phyloP scores from a whole-genome alignment of 2,113 vertebrate species.

The Sterrhoptilus dennistouni region DNA sequence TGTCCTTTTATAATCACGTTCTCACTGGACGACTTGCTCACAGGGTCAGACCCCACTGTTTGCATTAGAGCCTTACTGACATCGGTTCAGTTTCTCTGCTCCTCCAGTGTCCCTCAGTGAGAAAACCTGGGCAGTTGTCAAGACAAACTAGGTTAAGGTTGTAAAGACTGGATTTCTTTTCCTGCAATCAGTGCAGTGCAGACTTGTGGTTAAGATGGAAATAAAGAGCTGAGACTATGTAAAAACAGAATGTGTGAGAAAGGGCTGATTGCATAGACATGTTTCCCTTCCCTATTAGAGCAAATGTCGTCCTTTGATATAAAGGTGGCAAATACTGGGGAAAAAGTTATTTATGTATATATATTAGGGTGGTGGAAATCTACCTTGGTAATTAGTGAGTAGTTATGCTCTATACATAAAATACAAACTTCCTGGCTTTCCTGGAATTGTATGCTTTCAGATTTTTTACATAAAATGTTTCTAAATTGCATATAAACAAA shows the following conservation, averaged over 20 bases:
- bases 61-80: neutral
- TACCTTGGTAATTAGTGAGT: neutral
- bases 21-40: neutral
- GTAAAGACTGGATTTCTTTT: neutral
- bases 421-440: neutral
- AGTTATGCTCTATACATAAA: neutral
- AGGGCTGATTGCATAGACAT: neutral
- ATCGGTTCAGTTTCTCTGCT: neutral
- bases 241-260: neutral
- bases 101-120: neutral
- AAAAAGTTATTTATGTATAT: neutral
- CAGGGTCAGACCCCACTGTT: neutral
- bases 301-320: neutral
- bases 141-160: neutral
- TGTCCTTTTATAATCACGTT: neutral
- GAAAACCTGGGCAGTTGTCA: neutral
- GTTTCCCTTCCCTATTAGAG: neutral
- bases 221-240: neutral
- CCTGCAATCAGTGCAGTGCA: accelerated
- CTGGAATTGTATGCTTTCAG: neutral
- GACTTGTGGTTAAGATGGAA: neutral
- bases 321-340: neutral
- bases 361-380: neutral
- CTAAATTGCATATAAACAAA: neutral
- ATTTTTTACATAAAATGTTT: neutral